Conservation (phyloP, 1,140 invertebrate genomes). For the Neoseiulus cucumeris region DNA sequence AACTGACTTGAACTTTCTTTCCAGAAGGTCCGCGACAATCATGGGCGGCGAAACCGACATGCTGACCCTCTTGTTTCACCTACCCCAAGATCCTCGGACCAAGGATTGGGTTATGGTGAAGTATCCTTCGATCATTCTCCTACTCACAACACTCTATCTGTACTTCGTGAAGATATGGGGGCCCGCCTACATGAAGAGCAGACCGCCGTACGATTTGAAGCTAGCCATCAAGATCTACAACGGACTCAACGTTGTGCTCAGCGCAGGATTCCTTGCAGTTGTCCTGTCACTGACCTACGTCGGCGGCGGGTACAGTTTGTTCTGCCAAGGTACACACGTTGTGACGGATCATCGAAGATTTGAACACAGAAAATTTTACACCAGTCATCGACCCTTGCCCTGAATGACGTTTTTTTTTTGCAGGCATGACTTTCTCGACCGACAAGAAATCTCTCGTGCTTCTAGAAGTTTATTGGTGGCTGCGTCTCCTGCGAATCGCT, state of each 20-base stretch:
- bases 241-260: neutral
- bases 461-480: slow-evolving; percentile 12
- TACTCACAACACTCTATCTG: slow-evolving; percentile 26
- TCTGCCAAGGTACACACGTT: neutral
- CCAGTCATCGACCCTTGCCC: neutral
- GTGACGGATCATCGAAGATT: neutral
- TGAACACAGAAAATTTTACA: neutral
- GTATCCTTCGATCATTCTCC: slow-evolving; percentile 27
- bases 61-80: neutral
- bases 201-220: slow-evolving; percentile 27
- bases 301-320: neutral
- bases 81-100: slow-evolving; percentile 27
- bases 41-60: neutral
- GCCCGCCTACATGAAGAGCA: slow-evolving; percentile 28
- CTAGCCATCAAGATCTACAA: slow-evolving; percentile 30
- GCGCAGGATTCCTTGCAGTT: neutral
- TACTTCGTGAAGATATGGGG: slow-evolving; percentile 26
- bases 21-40: no score
- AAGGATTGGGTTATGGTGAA: slow-evolving; percentile 31
- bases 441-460: slow-evolving; percentile 11
- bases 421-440: slow-evolving; percentile 13
- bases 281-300: neutral
- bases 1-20: no score
- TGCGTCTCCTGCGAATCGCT: slow-evolving; percentile 12
- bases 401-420: neutral